Conservation (phyloP, 2,888 invertebrate genomes). For the Lumbricus terrestris region DNA sequence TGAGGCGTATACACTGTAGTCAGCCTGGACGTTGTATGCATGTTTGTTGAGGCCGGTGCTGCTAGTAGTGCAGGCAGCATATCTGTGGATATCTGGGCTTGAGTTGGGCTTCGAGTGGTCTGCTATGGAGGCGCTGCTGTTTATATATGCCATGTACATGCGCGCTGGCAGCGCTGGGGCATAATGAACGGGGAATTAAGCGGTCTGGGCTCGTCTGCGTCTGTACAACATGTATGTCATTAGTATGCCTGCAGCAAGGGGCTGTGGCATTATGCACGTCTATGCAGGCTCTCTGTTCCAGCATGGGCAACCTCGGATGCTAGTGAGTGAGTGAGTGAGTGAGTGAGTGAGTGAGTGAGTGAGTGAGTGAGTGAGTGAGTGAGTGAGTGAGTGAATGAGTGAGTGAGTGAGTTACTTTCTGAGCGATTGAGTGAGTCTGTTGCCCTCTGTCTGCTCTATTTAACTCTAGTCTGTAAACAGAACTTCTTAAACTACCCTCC, state of each 20-base stretch:
- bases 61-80: not conserved
- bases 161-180: not conserved
- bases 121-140: not conserved
- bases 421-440: too few species aligned
- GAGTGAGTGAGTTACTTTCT: too few species aligned
- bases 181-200: not conserved
- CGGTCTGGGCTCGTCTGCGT: too few species aligned
- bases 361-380: too few species aligned
- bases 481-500: too few species aligned
- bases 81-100: not conserved
- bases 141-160: not conserved
- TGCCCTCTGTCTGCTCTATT: too few species aligned
- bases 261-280: not conserved
- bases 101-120: not conserved
- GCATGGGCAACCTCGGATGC: not conserved
- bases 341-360: too few species aligned
- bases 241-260: too few species aligned
- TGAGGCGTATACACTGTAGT: not conserved
- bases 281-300: not conserved
- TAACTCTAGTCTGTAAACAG: too few species aligned
- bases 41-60: not conserved
- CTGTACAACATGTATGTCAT: too few species aligned
- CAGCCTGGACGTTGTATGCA: not conserved
- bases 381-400: too few species aligned
- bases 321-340: not conserved